Evolutionary conservation across 2,888 invertebrate genomes (phyloP), one percentile per base, ranked within the genome.

Genomic region (Sabatieria punctata): DNA sequence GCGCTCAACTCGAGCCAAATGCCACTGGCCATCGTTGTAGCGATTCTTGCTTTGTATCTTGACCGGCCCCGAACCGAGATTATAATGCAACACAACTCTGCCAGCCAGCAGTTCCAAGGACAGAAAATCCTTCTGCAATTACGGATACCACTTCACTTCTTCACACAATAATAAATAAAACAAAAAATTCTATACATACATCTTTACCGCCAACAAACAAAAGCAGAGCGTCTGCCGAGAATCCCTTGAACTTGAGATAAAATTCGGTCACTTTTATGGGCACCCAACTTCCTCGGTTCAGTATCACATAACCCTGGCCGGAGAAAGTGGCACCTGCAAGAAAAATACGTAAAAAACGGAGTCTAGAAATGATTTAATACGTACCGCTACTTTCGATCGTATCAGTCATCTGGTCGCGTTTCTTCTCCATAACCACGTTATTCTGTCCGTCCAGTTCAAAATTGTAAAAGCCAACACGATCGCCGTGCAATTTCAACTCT

Each of bases 391-490:
- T 6, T 18, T 6, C 13, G 19, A 6, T 37, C 6, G 37, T 37
- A 18, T 11, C 19, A 11, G 11, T 8, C 30, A 30, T 30, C 33
- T 55, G 52, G 25, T 47, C 42, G 4, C 46, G 33, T 25, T 55
- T 51, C 46, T 54, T 53, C 13, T 59, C 54, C 25, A 62, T 63
- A 19, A 47, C 47, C 8, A 60, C 55, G 22, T 53, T 49, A 1
- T 40, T 36, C 21, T 48, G 46, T 49, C 55, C 53, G 45, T 79
- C 78, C 48, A 78, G 75, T 8, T 78, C 77, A 60, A 89, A 89
- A 73, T 95, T 93, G 93, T 93, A 97, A 40, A 95, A 71, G 0
- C 93, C 91, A 2, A 93, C 78, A 0, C 81, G 82, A 4, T 79
- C 78, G 43, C 85, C 85, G 2, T 89, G 89, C 46, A 93, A 79